Conservation (phyloP, 2,113 vertebrate species). For the Lanius ludovicianus region DNA sequence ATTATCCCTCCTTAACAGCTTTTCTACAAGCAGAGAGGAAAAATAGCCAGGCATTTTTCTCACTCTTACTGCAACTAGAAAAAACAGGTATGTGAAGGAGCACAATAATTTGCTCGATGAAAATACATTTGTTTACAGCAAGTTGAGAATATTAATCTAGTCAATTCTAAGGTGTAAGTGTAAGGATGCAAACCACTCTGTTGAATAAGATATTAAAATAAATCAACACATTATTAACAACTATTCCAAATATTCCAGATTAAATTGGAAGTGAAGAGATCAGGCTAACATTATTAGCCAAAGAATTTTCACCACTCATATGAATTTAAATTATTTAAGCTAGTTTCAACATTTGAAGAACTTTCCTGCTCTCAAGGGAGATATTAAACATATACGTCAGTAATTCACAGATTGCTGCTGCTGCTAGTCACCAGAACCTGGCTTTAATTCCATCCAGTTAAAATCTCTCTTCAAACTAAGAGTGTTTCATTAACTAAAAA, state of each 20-base stretch:
- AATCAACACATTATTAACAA: background rate
- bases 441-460: slow-evolving; percentile 20
- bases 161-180: background rate
- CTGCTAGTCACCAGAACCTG: slow-evolving; percentile 39
- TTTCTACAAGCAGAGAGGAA: background rate
- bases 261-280: slow-evolving; percentile 35
- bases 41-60: background rate
- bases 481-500: slow-evolving; percentile 8
- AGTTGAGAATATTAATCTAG: background rate
- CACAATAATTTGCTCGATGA: background rate
- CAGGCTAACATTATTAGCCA: slow-evolving; percentile 38
- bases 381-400: background rate
- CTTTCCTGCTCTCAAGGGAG: slow-evolving; percentile 23
- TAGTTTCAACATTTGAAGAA: slow-evolving; percentile 61
- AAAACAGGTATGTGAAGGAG: background rate
- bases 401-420: slow-evolving; percentile 44
- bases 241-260: slow-evolving; percentile 22
- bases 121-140: background rate
- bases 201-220: background rate
- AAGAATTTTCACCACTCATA: slow-evolving; percentile 52
- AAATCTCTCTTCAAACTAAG: background rate
- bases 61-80: background rate
- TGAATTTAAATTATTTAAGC: slow-evolving; percentile 53
- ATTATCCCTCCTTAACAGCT: background rate
- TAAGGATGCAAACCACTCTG: background rate